Evolutionary conservation across 2,797 vertebrate genomes (phyloP).

Genomic region (Sebastes jordani): DNA sequence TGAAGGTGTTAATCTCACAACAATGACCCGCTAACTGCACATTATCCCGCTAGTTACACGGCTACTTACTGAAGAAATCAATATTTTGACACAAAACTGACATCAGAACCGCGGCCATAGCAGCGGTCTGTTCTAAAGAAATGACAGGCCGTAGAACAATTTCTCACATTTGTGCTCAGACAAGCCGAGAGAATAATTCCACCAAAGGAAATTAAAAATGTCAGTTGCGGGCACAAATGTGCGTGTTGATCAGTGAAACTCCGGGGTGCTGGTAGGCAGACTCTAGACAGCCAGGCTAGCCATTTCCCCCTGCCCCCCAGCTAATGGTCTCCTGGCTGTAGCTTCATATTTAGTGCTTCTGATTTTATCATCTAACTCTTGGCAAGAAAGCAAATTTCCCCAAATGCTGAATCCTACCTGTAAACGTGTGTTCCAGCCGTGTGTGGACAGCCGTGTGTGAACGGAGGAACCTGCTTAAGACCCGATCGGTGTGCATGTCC

Average conservation of each 20-base stretch:
- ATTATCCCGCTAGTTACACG: too few species aligned
- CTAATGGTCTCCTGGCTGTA: neutral
- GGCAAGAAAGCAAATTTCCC: neutral
- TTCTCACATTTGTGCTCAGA: too few species aligned
- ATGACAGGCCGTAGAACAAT: too few species aligned
- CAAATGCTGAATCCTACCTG: neutral
- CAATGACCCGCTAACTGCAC: too few species aligned
- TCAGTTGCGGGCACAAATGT: too few species aligned
- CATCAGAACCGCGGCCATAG: too few species aligned
- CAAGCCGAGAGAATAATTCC: too few species aligned
- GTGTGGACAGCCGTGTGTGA: constrained; percentile 85
- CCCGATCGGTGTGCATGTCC: constrained; percentile 86
- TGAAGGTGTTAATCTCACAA: too few species aligned
- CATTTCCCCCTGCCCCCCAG: neutral
- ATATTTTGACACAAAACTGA: too few species aligned
- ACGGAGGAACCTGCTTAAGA: constrained; percentile 86
- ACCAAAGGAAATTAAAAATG: too few species aligned
- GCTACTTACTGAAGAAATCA: too few species aligned
- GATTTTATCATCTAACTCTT: neutral
- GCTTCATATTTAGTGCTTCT: neutral
- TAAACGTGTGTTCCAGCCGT: constrained; percentile 76
- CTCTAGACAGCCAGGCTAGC: neutral
- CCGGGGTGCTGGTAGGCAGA: neutral
- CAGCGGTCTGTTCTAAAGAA: too few species aligned
- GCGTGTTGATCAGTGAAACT: neutral